phyloP scores from a whole-genome alignment of 2,888 invertebrate genomes.

The Acleris sparsana region DNA sequence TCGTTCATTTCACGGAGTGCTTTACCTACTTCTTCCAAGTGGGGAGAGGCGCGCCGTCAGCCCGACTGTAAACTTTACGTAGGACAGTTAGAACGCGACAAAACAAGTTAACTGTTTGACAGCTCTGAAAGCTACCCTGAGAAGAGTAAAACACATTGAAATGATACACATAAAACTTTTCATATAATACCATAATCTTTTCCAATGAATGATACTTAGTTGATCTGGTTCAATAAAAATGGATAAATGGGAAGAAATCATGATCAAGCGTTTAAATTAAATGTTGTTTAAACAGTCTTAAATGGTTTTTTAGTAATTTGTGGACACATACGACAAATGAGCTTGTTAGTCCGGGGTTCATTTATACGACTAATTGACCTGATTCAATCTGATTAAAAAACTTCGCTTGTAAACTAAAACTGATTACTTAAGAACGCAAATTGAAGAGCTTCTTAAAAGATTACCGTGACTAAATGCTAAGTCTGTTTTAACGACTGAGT shows the following conservation, averaged over 20 bases:
- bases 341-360: no score
- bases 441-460: conserved; percentile 5
- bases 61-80: conserved; percentile 18
- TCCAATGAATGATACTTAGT: no score
- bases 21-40: neutral
- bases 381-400: neutral
- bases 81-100: conserved; percentile 14
- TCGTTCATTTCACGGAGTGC: conserved; percentile 6
- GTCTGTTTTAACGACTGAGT: neutral
- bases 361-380: no score
- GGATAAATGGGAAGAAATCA: no score
- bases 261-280: no score
- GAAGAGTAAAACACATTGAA: neutral
- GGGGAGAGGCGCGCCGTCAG: neutral
- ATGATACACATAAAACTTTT: neutral
- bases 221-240: no score
- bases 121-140: conserved; percentile 20
- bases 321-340: no score
- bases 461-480: conserved; percentile 1
- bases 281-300: no score
- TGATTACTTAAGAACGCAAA: neutral
- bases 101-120: conserved; percentile 24
- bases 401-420: conserved; percentile 3
- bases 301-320: no score
- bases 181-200: neutral